These are phyloP conservation scores for Apotomis betuletana DNA, from an alignment of 2,888 invertebrate genomes.

Conservation along the genomic window DNA sequence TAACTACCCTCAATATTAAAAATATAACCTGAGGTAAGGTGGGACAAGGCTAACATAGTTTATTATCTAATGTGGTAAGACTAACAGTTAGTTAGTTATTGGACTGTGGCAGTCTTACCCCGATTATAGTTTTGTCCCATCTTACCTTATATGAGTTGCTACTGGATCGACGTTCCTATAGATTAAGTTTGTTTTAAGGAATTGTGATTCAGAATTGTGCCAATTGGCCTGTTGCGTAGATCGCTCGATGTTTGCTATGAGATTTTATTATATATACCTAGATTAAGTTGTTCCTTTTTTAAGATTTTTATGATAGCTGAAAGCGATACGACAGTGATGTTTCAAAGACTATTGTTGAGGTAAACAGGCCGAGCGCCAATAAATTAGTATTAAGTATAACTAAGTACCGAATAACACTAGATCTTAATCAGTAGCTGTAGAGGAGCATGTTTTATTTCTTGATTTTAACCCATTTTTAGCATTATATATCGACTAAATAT, in stretches of 20 bases:
- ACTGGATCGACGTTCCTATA: constrained; percentile 11
- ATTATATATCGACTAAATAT: constrained; percentile 55
- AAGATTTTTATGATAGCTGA: constrained; percentile 68
- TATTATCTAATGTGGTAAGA: too few species aligned
- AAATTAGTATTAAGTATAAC: constrained; percentile 47
- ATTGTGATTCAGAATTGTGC: constrained; percentile 4
- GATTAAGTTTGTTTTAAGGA: constrained; percentile 14
- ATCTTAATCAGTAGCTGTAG: constrained; percentile 42
- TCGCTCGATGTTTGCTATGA: constrained; percentile 60
- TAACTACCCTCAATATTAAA: constrained; percentile 6
- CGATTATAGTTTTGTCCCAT: too few species aligned
- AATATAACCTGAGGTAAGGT: too few species aligned
- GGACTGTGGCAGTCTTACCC: too few species aligned
- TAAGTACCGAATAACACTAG: constrained; percentile 11
- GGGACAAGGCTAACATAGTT: too few species aligned
- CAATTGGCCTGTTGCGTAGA: constrained; percentile 32
- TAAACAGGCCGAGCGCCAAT: constrained; percentile 67
- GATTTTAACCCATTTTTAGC: constrained; percentile 65
- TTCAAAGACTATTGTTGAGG: constrained; percentile 77
- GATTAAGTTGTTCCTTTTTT: constrained; percentile 59
- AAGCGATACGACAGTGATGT: constrained; percentile 78
- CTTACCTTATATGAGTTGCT: background rate
- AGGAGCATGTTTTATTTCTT: constrained; percentile 79
- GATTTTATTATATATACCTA: constrained; percentile 58
- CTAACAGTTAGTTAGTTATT: too few species aligned